A percentile compares a stretch with the other conserved stretches of the same genome.
These are phyloP conservation scores for Halcyon badia DNA, from an alignment of 2,797 vertebrate species.

Conservation along the genomic window DNA sequence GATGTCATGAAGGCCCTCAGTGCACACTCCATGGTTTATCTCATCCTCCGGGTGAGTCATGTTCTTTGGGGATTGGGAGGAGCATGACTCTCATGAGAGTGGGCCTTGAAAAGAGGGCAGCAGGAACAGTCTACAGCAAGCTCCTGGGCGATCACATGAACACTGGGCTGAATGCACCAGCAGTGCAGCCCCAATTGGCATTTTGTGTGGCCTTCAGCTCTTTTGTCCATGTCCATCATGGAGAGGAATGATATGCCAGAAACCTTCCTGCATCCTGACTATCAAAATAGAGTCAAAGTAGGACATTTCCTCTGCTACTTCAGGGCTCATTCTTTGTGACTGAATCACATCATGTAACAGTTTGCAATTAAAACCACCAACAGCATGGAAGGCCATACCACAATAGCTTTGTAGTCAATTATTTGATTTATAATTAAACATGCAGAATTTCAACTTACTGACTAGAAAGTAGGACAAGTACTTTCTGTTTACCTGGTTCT, in stretches of 20 bases:
- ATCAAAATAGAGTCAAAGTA: conserved; percentile 54
- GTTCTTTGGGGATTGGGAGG: not conserved
- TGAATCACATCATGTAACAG: conserved; percentile 45
- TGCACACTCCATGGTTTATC: not conserved
- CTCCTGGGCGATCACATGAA: not conserved
- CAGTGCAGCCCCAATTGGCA: not conserved
- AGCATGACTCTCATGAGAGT: not conserved
- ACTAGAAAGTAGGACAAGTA: conserved; percentile 66
- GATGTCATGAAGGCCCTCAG: not conserved
- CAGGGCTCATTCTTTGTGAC: conserved; percentile 48
- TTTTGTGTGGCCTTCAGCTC: not conserved
- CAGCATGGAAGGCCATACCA: conserved; percentile 45
- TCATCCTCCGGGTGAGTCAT: not conserved
- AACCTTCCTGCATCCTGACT: not conserved
- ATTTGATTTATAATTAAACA: conserved; percentile 76
- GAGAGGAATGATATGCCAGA: not conserved
- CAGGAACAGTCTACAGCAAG: not conserved
- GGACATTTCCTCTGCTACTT: conserved; percentile 42
- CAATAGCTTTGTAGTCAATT: conserved; percentile 70
- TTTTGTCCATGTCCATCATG: not conserved
- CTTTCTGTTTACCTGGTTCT: conserved; percentile 38
- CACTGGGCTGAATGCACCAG: not conserved
- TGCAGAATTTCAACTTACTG: conserved; percentile 66
- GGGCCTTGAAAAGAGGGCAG: not conserved
- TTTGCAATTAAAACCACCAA: conserved; percentile 58